A percentile compares a stretch with the other conserved stretches of the same genome.
Conservation (phyloP, 2,888 invertebrate species). For the Drosophila mettleri region DNA sequence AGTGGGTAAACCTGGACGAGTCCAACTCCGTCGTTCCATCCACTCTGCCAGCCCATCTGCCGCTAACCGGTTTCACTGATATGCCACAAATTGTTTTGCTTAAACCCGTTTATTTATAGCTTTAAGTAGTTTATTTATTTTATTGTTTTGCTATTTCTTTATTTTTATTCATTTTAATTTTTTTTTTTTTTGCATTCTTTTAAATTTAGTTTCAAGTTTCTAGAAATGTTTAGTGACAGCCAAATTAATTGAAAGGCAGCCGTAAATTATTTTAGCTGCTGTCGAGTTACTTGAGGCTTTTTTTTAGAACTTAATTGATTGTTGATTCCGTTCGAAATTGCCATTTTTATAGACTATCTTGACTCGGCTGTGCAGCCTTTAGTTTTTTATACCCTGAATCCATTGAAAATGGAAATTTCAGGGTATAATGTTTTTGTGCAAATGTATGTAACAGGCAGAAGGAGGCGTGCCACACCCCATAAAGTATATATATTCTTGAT, state of each 20-base stretch:
- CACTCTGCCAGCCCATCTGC: too few species aligned
- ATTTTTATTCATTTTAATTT: neutral
- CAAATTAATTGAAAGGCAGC: constrained; percentile 5
- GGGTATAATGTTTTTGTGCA: too few species aligned
- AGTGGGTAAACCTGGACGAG: constrained; percentile 47
- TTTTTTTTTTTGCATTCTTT: neutral
- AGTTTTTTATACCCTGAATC: too few species aligned
- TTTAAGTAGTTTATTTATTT: constrained; percentile 57
- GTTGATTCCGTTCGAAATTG: neutral
- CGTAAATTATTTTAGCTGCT: constrained; percentile 17
- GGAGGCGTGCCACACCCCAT: too few species aligned
- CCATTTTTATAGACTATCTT: constrained; percentile 1
- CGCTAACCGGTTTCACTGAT: constrained; percentile 54
- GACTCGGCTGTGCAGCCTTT: neutral
- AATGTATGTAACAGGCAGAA: too few species aligned
- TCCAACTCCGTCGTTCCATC: constrained; percentile 23
- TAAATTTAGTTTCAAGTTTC: constrained; percentile 7
- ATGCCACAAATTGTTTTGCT: constrained; percentile 17
- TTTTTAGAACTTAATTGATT: constrained; percentile 7
- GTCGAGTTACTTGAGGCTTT: constrained; percentile 1
- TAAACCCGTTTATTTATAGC: constrained; percentile 48
- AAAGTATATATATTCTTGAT: too few species aligned
- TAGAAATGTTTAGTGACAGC: constrained; percentile 13
- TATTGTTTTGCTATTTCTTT: constrained; percentile 29
- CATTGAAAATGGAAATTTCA: too few species aligned